phyloP scores from a whole-genome alignment of 2,888 invertebrate species.

The Tenthredo scrophulariae region DNA sequence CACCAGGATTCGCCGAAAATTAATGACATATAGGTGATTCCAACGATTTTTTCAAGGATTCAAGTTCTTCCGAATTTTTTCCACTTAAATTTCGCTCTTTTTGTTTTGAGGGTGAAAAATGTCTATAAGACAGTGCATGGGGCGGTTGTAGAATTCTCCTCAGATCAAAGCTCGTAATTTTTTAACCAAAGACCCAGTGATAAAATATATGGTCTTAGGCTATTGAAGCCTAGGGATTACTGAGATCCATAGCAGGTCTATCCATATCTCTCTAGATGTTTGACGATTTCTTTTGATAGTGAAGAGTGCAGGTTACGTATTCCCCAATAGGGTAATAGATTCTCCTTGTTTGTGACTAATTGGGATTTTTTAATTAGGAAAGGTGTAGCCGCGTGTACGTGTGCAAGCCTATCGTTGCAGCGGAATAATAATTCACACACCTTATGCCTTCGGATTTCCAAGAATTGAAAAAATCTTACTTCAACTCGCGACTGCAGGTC shows the following conservation, averaged over 20 bases:
- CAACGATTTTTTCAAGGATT: too few relatives aligned
- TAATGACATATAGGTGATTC: too few relatives aligned
- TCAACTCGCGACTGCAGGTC: neutral
- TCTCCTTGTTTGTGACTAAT: slow-evolving; percentile 14
- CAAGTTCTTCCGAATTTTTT: neutral
- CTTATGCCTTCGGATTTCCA: neutral
- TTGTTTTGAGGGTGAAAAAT: too few relatives aligned
- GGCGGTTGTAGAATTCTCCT: too few relatives aligned
- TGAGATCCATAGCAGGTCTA: neutral
- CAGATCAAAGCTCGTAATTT: too few relatives aligned
- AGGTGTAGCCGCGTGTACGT: neutral
- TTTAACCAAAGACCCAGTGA: neutral
- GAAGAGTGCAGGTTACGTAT: neutral
- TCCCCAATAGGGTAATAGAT: slow-evolving; percentile 3
- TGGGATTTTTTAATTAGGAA: slow-evolving; percentile 47
- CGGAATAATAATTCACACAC: neutral
- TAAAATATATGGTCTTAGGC: neutral
- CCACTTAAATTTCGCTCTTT: neutral
- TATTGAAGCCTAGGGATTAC: neutral
- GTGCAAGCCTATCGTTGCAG: neutral
- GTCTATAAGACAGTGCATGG: too few relatives aligned
- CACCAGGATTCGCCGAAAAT: neutral
- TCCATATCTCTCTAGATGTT: neutral
- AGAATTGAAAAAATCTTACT: slow-evolving; percentile 8
- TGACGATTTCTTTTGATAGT: neutral